Evolutionary conservation across 1,140 invertebrate genomes (phyloP).

Genomic region (Caenorhabditis briggsae): DNA sequence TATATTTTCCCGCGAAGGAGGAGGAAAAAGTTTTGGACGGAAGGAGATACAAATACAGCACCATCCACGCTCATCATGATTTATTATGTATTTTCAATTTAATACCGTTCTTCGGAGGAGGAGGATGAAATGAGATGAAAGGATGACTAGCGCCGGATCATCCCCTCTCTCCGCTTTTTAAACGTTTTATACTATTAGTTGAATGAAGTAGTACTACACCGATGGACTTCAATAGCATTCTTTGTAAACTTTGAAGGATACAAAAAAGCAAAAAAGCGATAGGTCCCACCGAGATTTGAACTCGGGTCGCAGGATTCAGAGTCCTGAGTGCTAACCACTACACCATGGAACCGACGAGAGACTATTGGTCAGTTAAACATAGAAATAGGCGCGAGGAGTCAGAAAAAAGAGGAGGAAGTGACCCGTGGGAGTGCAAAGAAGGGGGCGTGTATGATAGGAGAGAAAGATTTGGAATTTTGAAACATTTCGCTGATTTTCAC

Average conservation of each 20-base stretch:
- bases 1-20: slow-evolving; percentile 7
- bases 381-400: neutral
- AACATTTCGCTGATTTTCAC: neutral
- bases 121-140: neutral
- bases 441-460: no score
- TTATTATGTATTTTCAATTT: slow-evolving; percentile 55
- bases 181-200: slow-evolving; percentile 3
- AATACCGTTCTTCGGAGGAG: slow-evolving; percentile 14
- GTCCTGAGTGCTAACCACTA: slow-evolving; percentile 76
- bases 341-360: slow-evolving; percentile 66
- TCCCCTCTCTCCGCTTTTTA: slow-evolving; percentile 9
- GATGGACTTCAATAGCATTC: neutral
- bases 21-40: neutral
- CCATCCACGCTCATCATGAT: slow-evolving; percentile 48
- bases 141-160: neutral
- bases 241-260: neutral
- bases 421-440: neutral
- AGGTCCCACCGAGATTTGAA: slow-evolving; percentile 72
- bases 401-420: neutral
- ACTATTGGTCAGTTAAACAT: neutral
- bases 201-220: no score
- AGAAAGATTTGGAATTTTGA: no score
- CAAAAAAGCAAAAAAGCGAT: slow-evolving; percentile 28
- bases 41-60: slow-evolving; percentile 48
- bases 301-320: slow-evolving; percentile 76